phyloP scores from a whole-genome alignment of 2,797 vertebrate genomes.

The Pipistrellus nathusii region DNA sequence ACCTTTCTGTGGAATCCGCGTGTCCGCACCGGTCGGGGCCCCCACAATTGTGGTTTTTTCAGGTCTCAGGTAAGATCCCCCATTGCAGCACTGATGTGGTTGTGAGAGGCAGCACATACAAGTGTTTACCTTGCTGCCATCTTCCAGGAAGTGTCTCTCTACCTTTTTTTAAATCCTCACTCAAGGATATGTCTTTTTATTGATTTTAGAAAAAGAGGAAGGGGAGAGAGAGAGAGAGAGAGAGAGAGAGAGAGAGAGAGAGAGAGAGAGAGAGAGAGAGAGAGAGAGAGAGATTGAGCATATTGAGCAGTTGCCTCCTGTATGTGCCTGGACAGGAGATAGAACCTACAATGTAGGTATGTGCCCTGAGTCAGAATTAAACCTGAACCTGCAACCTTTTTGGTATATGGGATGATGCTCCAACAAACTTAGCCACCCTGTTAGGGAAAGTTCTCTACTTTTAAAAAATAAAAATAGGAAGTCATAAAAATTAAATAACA shows the following conservation, averaged over 20 bases:
- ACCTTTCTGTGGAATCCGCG: too few species aligned
- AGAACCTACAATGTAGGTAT: neutral
- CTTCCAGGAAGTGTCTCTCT: too few species aligned
- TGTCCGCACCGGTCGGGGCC: too few species aligned
- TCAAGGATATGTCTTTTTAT: neutral
- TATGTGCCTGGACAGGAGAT: neutral
- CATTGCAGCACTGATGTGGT: too few species aligned
- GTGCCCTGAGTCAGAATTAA: neutral
- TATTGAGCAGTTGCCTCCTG: neutral
- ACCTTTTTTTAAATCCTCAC: neutral
- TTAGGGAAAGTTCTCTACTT: neutral
- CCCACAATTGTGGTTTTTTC: too few species aligned
- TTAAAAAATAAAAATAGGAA: slow-evolving; percentile 62
- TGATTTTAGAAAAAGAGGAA: neutral
- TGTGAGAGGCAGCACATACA: too few species aligned
- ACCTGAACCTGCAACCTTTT: neutral
- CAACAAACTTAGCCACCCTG: neutral
- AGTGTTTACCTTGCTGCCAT: too few species aligned
- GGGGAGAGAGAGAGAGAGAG: neutral
- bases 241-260: too few species aligned
- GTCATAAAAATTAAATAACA: slow-evolving; percentile 56
- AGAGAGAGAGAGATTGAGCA: neutral
- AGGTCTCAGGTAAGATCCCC: too few species aligned
- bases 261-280: neutral
- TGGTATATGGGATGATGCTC: neutral